Base-by-base conservation (phyloP, 2,797 vertebrate species). In the Pelodytes ibericus region DNA sequence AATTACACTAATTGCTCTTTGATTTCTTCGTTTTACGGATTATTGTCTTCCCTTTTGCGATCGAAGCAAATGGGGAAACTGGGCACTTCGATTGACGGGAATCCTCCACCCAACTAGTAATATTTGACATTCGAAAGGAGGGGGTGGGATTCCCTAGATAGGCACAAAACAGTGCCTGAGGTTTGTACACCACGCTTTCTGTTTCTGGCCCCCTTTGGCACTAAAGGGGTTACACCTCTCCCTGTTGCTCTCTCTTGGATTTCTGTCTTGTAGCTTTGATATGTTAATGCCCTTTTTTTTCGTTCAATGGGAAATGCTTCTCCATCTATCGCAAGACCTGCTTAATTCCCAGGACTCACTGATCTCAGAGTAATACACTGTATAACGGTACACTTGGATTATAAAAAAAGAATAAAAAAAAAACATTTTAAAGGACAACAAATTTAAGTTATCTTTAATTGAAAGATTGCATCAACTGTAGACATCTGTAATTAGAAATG, bases 251-350 rank as follows among this genome's bases (percentile, higher is more conserved):
- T 69, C 69, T 30, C 62, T 20, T 36, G 75, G 75, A 78, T 78
- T 72, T 72, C 62, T 60, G 62, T 61, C 51, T 67, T 24, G 66
- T 66, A 47, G 63, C 62, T 78, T 78, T 78, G 75, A 78, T 78
- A 78, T 78, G 75, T 63, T 78, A 78, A 78, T 78, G 62, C 62
- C 72, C 60, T 78, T 78, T 72, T 67, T n/a, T n/a, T n/a, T n/a
- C n/a, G 69, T 61, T 68, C 75, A 39, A 53, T 68, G 69, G 53
- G 63, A 78, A 71, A 78, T 7, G 51, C 69, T 72, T 68, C 56
- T 72, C 68, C 70, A 68, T 77, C 61, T 77, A 26, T 59, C 47
- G 65, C 74, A 53, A 60, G 63, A 69, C 63, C 41, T n/a, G 65
- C 47, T 47, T 62, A 36, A 53, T 53, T 66, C 25, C 41, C 22